Evolutionary conservation across 2,888 invertebrate species (phyloP).

Genomic region (Orchestes rusci): DNA sequence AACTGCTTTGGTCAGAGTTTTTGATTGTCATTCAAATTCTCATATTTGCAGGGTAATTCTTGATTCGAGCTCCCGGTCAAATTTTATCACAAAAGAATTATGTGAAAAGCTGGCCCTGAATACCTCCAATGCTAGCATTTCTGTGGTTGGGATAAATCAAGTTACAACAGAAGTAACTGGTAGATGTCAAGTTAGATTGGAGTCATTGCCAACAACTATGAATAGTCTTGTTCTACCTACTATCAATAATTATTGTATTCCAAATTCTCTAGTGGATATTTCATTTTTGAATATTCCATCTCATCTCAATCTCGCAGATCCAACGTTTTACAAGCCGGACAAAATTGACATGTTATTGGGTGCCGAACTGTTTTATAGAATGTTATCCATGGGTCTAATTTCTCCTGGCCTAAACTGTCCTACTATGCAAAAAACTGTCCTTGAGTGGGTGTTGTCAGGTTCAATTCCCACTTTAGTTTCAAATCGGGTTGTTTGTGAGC

Average conservation of each 20-base stretch:
- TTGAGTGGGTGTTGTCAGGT: background rate
- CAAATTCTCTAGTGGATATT: background rate
- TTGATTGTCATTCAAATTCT: background rate
- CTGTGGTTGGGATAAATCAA: background rate
- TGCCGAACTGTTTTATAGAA: conserved; percentile 13
- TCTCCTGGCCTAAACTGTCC: background rate
- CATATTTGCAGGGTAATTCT: conserved; percentile 8
- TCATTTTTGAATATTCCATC: conserved; percentile 1
- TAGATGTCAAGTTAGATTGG: background rate
- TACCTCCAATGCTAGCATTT: background rate
- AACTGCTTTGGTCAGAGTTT: conserved; percentile 6
- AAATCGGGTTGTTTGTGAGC: too few relatives aligned
- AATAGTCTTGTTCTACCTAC: background rate
- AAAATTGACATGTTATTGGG: conserved; percentile 14
- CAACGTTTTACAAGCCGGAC: conserved; percentile 5
- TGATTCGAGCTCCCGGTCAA: conserved; percentile 4
- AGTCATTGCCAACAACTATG: background rate
- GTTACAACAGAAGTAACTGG: background rate
- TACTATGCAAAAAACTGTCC: background rate
- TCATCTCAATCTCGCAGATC: conserved; percentile 12
- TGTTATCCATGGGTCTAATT: conserved; percentile 8
- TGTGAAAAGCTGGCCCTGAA: conserved; percentile 1
- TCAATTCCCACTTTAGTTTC: too few relatives aligned
- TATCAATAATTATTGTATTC: conserved; percentile 1
- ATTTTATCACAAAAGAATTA: conserved; percentile 8